Base-by-base conservation (phyloP, 2,797 vertebrate genomes). In the Tadarida brasiliensis region DNA sequence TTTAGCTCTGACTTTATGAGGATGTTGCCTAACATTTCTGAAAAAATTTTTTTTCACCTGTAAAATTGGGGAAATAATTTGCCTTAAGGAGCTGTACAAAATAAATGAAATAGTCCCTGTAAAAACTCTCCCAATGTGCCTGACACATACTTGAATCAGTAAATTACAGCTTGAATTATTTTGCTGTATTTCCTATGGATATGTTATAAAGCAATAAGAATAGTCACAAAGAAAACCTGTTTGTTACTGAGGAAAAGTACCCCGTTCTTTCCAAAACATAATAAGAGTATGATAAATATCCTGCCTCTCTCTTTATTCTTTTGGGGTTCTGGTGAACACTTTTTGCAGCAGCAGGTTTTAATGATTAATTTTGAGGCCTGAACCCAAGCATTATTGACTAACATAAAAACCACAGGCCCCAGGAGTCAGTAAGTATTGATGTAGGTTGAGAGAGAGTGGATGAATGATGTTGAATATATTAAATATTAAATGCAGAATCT, bases 401-500 rank as follows among this genome's bases (percentile, higher is more conserved):
- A 84, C 30, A 94, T 91, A 85, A 94, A 97, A 96, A 87, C 71
- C 94, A 83, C 54, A 83, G 39, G 61, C 28, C 93, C 59, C 90
- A 76, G n/a, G 87, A 95, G 93, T 90, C 67, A 65, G 11, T 51
- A 90, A 91, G 82, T 90, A 82, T 96, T 94, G 68, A 70, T 93
- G n/a, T 93, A 96, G 81, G 80, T 70, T 82, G 85, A 84, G 84
- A 96, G 81, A 92, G 95, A 95, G 0, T 71, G 33, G 90, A 44
- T 86, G 63, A 78, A 61, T 94, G 90, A 70, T 96, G 47, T 74
- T 93, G 81, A 85, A 90, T 81, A 56, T 44, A 94, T 91, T 91
- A 96, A 96, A 96, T 95, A 91, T 87, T 94, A 90, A 97, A 92
- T 87, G 83, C 57, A 93, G 73, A 93, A 44, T 82, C 83, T 86